These are phyloP conservation scores for Hypolimnas misippus DNA, from an alignment of 2,888 invertebrate genomes.

Conservation along the genomic window DNA sequence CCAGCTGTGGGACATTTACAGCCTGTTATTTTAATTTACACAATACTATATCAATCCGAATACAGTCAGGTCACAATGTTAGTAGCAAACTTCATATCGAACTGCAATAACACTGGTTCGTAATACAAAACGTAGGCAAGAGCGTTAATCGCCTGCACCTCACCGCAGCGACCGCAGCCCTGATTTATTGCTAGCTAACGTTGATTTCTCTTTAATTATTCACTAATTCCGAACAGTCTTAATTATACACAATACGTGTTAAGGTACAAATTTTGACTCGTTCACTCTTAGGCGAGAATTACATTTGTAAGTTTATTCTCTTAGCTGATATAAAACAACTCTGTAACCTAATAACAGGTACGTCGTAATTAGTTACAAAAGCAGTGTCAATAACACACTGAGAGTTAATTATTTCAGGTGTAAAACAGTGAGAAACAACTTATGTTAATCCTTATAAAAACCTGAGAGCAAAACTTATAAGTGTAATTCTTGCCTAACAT, in stretches of 20 bases:
- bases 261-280: neutral
- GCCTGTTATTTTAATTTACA: no score
- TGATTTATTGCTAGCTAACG: conserved; percentile 32
- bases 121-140: conserved; percentile 15
- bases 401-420: no score
- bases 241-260: neutral
- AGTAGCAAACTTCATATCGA: conserved; percentile 13
- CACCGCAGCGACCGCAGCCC: conserved; percentile 26
- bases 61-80: neutral
- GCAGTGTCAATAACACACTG: no score
- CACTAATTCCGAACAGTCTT: conserved; percentile 15
- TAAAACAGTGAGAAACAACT: no score
- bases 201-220: conserved; percentile 34
- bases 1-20: no score
- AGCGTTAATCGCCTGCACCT: conserved; percentile 25
- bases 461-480: no score
- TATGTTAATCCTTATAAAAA: no score
- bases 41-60: neutral
- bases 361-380: no score
- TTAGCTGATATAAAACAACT: no score
- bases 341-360: no score
- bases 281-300: neutral
- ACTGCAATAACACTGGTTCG: conserved; percentile 10
- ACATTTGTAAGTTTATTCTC: no score
- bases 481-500: no score